Evolutionary conservation across 1,140 invertebrate species (phyloP).

Genomic region (Druon quercuslanigerum): DNA sequence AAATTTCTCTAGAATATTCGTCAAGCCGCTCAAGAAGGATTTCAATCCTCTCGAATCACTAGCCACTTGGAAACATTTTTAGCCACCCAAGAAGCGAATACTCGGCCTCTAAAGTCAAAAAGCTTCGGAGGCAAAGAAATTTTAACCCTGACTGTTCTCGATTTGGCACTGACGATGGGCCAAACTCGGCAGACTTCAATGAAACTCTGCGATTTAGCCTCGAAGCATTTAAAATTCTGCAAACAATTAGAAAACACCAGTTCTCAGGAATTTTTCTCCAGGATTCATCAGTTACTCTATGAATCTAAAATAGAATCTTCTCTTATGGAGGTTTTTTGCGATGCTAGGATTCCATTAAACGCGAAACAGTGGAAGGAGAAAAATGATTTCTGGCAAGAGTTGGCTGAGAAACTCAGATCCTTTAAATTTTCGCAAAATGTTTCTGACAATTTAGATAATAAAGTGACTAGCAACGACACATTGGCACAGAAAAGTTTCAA

Average conservation of each 20-base stretch:
- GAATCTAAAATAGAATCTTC: slow-evolving; percentile 50
- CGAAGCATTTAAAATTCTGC: slow-evolving; percentile 60
- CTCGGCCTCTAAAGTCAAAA: slow-evolving; percentile 46
- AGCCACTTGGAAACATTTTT: slow-evolving; percentile 67
- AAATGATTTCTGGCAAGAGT: slow-evolving; percentile 57
- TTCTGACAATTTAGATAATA: not conserved
- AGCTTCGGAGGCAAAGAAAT: slow-evolving; percentile 52
- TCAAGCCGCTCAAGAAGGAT: slow-evolving; percentile 58
- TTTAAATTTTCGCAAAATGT: slow-evolving; percentile 26
- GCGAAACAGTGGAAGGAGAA: slow-evolving; percentile 55
- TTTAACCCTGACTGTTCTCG: slow-evolving; percentile 60
- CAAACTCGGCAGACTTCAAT: slow-evolving; percentile 48
- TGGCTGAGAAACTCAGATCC: slow-evolving; percentile 40
- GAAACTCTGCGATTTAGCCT: slow-evolving; percentile 60
- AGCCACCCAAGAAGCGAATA: slow-evolving; percentile 60
- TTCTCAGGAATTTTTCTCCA: slow-evolving; percentile 53
- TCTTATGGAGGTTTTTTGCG: slow-evolving; percentile 54
- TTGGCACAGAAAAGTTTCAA: slow-evolving; percentile 46
- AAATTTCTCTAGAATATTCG: slow-evolving; percentile 60
- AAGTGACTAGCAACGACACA: not conserved
- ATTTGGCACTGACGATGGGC: slow-evolving; percentile 63
- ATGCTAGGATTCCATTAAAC: slow-evolving; percentile 57
- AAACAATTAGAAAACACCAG: slow-evolving; percentile 55
- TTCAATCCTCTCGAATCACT: slow-evolving; percentile 58
- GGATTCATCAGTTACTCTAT: slow-evolving; percentile 57